Base-by-base conservation (phyloP, 2,888 invertebrate species). In the Nycteola revayana region DNA sequence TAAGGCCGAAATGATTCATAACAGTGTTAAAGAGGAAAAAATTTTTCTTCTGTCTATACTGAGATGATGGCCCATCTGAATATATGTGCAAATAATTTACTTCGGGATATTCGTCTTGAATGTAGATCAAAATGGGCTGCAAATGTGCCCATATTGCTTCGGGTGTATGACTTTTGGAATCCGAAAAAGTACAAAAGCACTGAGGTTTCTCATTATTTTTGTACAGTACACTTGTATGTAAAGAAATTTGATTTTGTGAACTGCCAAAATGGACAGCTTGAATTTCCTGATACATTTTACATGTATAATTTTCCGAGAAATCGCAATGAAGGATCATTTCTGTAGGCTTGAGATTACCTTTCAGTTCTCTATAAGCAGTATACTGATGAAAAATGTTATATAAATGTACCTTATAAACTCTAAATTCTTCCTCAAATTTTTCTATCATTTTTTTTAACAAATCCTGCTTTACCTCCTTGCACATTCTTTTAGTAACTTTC, bases 11-110 rank as follows among this genome's bases (percentile, higher is more conserved):
- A 25, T 14, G 24, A 26, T 10, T 42, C 22, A 32, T 39, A 11
- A 28, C 29, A 32, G 25, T 20, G 25, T 20, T 36, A 20, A 38
- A 25, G 21, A 30, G 25, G 22, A 20, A 26, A 24, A 42, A 33
- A 24, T 30, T 36, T 17, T 36, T 41, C 21, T 41, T 42, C 24
- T 41, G 35, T 6, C 32, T 18, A 5, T 35, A 34, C 9, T 34
- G 24, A 7, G 21, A 26, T 25, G 33, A 34, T 10, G 33, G 33
- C 10, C 33, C 36, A 23, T 36, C 36, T 17, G 31, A 27, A 26
- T 26, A 36, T 7, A 30, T 30, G 30, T 30, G 26, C 17, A 33
- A 20, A 14, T 25, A 25, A 9, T 26, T 25, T 26, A 11, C 25
- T 7, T 0, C 9, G 1, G 31, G 18, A 31, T 10, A 31, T 20